Evolutionary conservation across 2,888 invertebrate genomes (phyloP), one percentile per base, ranked within the genome.

Genomic region (Neoscelio sp.): DNA sequence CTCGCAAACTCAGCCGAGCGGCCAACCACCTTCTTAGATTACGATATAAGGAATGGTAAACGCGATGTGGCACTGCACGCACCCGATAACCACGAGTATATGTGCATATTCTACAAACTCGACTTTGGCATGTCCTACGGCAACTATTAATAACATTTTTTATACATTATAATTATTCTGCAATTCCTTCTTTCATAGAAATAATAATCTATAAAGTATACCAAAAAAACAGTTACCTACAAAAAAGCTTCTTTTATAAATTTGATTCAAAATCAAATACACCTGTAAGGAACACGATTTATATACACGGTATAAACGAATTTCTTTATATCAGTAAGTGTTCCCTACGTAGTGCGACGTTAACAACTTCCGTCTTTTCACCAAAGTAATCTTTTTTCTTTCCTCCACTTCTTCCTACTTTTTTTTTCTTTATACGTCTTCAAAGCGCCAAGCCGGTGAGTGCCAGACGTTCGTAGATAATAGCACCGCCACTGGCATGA

Each of bases 1-100:
- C 87, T 83, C 84, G 86, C 84, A 82, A 85, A 82, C 86, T 82
- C 80, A 78, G 82, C 75, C 77, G 81, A 68, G 71, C 84, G 85
- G 83, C 83, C 84, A 83, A 84, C 85, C 84, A 86, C 87, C 87
- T 86, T 82, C 84, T 87, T 86, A 87, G 86, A 87, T 87, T 87
- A 86, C 87, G 85, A 86, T 86, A 85, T 87, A 85, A 87, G 84
- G 84, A 87, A 85, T 82, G 84, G 84, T 83, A 85, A 87, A 54
- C 85, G 82, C 85, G 83, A 85, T 82, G 84, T 86, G 84, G 84
- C 83, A 67, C 80, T 80, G 79, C 85, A 86, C 86, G 87, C 86
- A 84, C 82, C 80, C 82, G 83, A 86, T 84, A 85, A 71, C 71
- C 60, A 58, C 33, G 2, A 2, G n/a, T n/a, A 33, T n/a, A n/a